Evolutionary conservation across 2,113 vertebrate genomes (phyloP).

Genomic region (Cygnus atratus): DNA sequence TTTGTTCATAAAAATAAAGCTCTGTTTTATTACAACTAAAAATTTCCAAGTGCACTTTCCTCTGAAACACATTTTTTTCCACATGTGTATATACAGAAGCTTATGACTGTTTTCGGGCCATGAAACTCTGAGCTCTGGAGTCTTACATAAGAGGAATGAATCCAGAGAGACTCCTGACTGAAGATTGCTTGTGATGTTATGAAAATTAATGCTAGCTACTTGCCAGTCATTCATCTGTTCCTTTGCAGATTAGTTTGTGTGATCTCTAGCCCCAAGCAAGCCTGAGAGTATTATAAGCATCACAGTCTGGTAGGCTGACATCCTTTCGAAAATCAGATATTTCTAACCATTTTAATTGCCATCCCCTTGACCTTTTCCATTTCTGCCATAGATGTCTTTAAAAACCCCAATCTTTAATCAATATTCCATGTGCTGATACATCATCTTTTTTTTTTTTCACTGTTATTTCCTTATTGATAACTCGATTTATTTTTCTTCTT

Average conservation of each 20-base stretch:
- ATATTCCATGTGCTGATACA: background rate
- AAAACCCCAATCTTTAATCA: background rate
- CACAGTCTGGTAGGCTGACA: background rate
- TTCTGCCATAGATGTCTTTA: background rate
- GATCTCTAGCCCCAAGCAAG: conserved; percentile 30
- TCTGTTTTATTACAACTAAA: background rate
- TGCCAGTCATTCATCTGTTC: conserved; percentile 42
- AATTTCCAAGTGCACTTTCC: background rate
- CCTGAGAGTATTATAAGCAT: background rate
- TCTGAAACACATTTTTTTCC: background rate
- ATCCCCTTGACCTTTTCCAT: background rate
- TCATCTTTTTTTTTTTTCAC: background rate
- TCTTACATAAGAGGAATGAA: conserved; percentile 11
- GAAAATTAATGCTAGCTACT: conserved; percentile 28
- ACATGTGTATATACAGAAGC: background rate
- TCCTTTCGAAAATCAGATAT: background rate
- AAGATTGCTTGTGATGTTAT: conserved; percentile 14
- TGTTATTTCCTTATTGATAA: background rate
- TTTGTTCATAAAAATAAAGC: background rate
- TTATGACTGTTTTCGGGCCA: background rate
- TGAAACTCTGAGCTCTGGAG: background rate
- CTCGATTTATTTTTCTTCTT: background rate
- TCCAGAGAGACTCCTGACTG: background rate
- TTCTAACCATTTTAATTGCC: conserved; percentile 36
- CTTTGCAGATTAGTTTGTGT: conserved; percentile 41